These are phyloP conservation scores for Liparis tanakae DNA, from an alignment of 2,797 vertebrate genomes.

Conservation along the genomic window DNA sequence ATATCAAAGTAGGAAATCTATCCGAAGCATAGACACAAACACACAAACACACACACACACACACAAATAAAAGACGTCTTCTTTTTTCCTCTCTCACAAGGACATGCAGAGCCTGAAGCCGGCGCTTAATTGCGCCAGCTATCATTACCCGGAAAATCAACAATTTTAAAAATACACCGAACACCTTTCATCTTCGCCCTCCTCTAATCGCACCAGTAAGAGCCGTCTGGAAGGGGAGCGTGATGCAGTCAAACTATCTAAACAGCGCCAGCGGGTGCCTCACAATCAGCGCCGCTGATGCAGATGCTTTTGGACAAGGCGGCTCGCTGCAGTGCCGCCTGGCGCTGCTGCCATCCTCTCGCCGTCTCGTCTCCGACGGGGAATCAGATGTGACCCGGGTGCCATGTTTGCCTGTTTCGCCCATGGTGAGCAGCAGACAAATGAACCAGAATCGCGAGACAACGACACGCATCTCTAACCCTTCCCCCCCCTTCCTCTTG, in stretches of 20 bases:
- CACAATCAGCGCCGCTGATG: slow-evolving; percentile 79
- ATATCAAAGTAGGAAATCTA: slow-evolving; percentile 47
- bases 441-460: slow-evolving; percentile 66
- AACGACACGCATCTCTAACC: slow-evolving; percentile 51
- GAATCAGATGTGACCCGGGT: slow-evolving; percentile 79
- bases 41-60: too few relatives aligned
- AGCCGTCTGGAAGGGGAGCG: slow-evolving; percentile 81
- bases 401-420: slow-evolving; percentile 73
- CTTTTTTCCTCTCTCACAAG: slow-evolving; percentile 79
- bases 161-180: slow-evolving; percentile 88
- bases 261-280: slow-evolving; percentile 83
- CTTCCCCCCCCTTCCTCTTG: slow-evolving; percentile 25
- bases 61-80: slow-evolving; percentile 70
- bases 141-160: slow-evolving; percentile 87
- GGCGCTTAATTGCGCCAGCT: slow-evolving; percentile 84
- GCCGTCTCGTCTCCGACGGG: slow-evolving; percentile 67
- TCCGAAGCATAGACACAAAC: slow-evolving; percentile 32
- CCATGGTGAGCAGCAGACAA: slow-evolving; percentile 76
- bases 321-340: slow-evolving; percentile 59
- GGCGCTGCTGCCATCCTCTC: slow-evolving; percentile 76
- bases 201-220: slow-evolving; percentile 84
- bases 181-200: slow-evolving; percentile 84
- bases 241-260: slow-evolving; percentile 86
- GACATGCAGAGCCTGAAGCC: slow-evolving; percentile 83
- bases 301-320: slow-evolving; percentile 80